Percentiles rank a stretch among this genome's conserved stretches.
Evolutionary conservation across 2,797 vertebrate genomes (phyloP).

Genomic region (Cuniculus paca): DNA sequence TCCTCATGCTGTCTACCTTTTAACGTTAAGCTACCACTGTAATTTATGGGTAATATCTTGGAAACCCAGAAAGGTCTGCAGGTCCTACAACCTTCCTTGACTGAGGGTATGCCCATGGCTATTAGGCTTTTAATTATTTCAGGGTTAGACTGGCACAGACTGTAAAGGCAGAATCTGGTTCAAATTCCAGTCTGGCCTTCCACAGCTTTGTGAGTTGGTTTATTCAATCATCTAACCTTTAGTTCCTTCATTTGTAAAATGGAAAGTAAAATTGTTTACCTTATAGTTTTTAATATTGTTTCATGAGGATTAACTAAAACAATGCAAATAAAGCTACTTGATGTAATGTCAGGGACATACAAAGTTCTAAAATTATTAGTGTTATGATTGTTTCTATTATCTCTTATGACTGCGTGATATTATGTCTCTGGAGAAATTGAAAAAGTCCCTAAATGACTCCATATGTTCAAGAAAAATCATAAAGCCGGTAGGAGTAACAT

Average conservation of each 20-base stretch:
- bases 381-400: slow-evolving; percentile 10
- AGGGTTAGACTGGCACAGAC: fast-evolving
- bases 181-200: background rate
- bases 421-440: background rate
- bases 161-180: fast-evolving
- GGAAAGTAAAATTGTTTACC: background rate
- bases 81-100: background rate
- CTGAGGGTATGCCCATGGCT: background rate
- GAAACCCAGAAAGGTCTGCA: background rate
- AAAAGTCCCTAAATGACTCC: background rate
- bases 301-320: background rate
- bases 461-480: background rate
- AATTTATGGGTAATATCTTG: background rate
- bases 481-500: background rate
- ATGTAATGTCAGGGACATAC: background rate
- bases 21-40: background rate
- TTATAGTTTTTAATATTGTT: background rate
- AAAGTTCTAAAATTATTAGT: background rate
- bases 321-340: slow-evolving; percentile 15
- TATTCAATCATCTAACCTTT: background rate
- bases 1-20: background rate
- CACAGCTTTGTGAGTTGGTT: background rate
- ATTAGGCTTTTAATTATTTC: background rate
- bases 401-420: background rate
- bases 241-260: background rate